Evolutionary conservation across 2,797 vertebrate genomes (phyloP).

Genomic region (Rhabdophis nuchalis): DNA sequence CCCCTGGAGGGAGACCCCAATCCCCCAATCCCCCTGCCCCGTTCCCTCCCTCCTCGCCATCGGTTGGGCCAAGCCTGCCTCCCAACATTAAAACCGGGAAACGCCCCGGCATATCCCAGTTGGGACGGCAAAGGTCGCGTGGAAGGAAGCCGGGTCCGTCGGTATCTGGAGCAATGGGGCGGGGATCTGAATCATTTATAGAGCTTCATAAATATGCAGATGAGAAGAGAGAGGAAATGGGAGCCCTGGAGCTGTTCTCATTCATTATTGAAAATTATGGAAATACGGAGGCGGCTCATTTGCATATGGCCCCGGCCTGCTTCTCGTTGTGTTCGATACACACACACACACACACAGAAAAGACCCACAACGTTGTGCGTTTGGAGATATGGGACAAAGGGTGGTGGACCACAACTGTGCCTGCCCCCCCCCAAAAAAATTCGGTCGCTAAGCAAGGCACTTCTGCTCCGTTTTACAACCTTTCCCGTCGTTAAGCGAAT

Average conservation of each 20-base stretch:
- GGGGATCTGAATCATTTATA: slow-evolving; percentile 70
- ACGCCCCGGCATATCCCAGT: no score
- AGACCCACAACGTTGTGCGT: background rate
- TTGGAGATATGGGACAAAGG: no score
- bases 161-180: background rate
- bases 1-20: no score
- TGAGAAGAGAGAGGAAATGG: slow-evolving; percentile 56
- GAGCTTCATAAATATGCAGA: slow-evolving; percentile 77
- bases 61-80: no score
- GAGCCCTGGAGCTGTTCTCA: slow-evolving; percentile 61
- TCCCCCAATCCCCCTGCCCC: no score
- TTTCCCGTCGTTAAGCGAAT: background rate
- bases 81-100: no score
- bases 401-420: background rate
- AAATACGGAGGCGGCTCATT: slow-evolving; percentile 50
- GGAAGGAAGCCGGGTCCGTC: background rate
- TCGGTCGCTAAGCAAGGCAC: background rate
- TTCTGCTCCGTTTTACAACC: background rate
- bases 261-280: slow-evolving; percentile 76
- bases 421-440: background rate
- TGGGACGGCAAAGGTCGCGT: no score
- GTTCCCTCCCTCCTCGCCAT: no score
- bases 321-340: background rate
- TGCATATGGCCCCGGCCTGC: slow-evolving; percentile 41
- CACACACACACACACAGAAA: no score